Percentiles rank a stretch among this genome's conserved stretches.
Conservation (phyloP, 1,140 invertebrate genomes). For the Diachasmimorpha longicaudata region DNA sequence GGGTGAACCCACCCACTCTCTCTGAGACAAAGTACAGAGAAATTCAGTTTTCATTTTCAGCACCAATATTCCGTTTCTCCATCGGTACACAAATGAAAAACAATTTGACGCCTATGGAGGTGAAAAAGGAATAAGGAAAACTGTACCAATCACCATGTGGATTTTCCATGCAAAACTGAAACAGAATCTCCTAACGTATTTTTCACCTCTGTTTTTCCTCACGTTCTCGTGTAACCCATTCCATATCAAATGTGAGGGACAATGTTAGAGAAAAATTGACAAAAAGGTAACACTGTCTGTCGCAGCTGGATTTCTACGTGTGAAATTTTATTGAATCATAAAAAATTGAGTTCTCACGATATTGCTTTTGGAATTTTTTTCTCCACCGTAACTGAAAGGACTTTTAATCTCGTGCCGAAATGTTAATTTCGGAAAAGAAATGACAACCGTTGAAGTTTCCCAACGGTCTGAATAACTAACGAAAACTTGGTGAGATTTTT, state of each 20-base stretch:
- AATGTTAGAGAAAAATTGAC: not conserved
- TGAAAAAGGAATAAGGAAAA: not conserved
- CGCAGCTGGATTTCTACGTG: not conserved
- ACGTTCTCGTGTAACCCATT: not conserved
- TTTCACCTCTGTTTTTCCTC: not conserved
- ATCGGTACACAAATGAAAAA: not conserved
- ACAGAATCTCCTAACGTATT: not conserved
- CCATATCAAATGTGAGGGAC: not conserved
- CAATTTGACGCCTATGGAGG: not conserved
- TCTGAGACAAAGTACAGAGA: not conserved
- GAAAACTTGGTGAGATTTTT: not conserved
- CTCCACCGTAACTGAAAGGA: not conserved
- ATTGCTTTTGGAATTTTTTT: not conserved
- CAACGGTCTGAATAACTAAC: not conserved
- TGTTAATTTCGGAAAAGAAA: not conserved
- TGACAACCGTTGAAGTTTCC: not conserved
- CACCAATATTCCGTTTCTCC: not conserved
- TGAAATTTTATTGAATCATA: constrained; percentile 5
- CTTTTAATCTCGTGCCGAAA: not conserved
- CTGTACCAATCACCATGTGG: not conserved
- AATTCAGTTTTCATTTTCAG: not conserved
- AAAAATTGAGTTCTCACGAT: not conserved
- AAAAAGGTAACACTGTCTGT: not conserved
- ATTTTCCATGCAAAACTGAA: not conserved
- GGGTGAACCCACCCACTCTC: not conserved